Percentiles rank a stretch among this genome's conserved stretches.
Conservation (phyloP, 1,140 invertebrate species). For the Ostrea denselamellosa region DNA sequence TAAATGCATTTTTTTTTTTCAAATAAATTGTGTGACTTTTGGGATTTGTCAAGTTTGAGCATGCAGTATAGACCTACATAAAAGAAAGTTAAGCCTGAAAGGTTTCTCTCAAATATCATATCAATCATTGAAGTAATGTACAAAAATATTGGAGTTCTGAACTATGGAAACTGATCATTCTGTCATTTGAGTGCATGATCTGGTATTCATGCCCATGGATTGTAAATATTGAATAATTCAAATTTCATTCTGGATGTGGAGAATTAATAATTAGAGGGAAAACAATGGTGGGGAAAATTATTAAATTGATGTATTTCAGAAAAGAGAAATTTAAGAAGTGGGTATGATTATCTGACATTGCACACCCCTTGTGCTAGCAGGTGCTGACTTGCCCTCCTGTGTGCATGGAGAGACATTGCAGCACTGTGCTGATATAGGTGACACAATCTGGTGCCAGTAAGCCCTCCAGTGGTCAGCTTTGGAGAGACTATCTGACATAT, state of each 20-base stretch:
- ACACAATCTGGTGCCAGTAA: conserved; percentile 57
- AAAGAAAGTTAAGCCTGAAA: not conserved
- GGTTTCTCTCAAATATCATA: not conserved
- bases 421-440: conserved; percentile 47
- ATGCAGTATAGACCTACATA: not conserved
- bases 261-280: not conserved
- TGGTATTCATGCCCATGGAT: not conserved
- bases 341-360: not conserved
- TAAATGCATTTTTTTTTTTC: not conserved
- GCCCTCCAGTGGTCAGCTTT: conserved; percentile 60
- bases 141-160: not conserved
- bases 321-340: not conserved
- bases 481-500: conserved; percentile 52
- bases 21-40: not conserved
- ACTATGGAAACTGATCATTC: conserved; percentile 28
- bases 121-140: not conserved
- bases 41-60: not conserved
- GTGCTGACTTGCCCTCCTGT: conserved; percentile 60
- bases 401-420: conserved; percentile 56
- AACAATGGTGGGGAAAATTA: not conserved
- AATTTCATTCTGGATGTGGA: not conserved
- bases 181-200: not conserved
- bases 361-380: conserved; percentile 9
- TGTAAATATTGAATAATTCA: not conserved
- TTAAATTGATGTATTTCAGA: not conserved